These are phyloP conservation scores for Lordiphosa clarofinis DNA, from an alignment of 1,140 invertebrate species.

Conservation along the genomic window DNA sequence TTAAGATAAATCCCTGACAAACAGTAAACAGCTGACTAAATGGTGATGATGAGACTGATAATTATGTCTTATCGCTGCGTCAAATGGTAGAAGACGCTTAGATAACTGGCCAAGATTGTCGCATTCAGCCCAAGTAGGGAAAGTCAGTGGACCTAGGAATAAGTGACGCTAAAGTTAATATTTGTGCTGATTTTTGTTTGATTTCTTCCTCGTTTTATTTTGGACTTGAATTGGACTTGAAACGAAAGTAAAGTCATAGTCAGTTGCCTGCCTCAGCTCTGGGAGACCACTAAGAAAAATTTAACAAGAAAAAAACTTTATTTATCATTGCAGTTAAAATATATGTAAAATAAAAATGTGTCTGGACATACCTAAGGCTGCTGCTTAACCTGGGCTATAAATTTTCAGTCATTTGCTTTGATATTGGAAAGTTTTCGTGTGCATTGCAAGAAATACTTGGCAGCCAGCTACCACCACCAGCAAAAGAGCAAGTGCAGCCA, in stretches of 20 bases:
- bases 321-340: slow-evolving; percentile 3
- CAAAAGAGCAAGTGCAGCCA: slow-evolving; percentile 28
- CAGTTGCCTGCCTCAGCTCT: not conserved
- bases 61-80: slow-evolving; percentile 58
- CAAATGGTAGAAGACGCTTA: slow-evolving; percentile 54
- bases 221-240: slow-evolving; percentile 4
- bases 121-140: slow-evolving; percentile 42
- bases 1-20: slow-evolving; percentile 49
- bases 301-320: slow-evolving; percentile 1
- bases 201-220: not conserved
- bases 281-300: slow-evolving; percentile 12
- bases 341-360: slow-evolving; percentile 20
- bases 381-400: slow-evolving; percentile 42
- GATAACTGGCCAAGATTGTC: slow-evolving; percentile 55
- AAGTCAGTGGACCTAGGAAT: slow-evolving; percentile 14
- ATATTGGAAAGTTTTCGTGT: slow-evolving; percentile 47
- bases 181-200: slow-evolving; percentile 31
- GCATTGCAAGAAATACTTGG: slow-evolving; percentile 34
- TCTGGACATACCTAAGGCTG: not conserved
- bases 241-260: slow-evolving; percentile 14
- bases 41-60: slow-evolving; percentile 38
- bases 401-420: slow-evolving; percentile 25
- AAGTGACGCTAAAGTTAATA: slow-evolving; percentile 39
- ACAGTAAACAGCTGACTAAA: slow-evolving; percentile 14
- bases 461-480: slow-evolving; percentile 15